Conservation (phyloP, 2,113 vertebrate species). For the Murina feae region DNA sequence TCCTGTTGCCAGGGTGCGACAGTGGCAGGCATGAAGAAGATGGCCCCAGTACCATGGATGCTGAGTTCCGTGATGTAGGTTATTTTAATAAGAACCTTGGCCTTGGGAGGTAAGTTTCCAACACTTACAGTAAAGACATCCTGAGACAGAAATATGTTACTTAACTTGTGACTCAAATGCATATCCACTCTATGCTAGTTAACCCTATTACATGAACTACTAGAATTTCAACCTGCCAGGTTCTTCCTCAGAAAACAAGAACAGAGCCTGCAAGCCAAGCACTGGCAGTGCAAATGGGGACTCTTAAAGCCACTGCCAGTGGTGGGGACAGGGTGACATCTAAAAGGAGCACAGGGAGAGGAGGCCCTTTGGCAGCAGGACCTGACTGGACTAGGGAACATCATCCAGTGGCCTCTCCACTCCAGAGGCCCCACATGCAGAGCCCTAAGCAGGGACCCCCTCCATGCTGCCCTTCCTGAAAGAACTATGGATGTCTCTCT, state of each 20-base stretch:
- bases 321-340: neutral
- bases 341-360: neutral
- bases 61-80: slow-evolving; percentile 88
- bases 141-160: slow-evolving; percentile 72
- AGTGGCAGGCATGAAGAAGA: slow-evolving; percentile 86
- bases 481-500: neutral
- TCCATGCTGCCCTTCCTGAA: neutral
- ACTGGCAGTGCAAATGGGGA: neutral
- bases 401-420: neutral
- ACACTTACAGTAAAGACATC: slow-evolving; percentile 91
- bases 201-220: neutral
- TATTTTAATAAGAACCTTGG: slow-evolving; percentile 89
- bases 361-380: neutral
- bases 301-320: neutral
- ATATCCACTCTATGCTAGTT: neutral
- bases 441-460: neutral
- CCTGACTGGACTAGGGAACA: neutral
- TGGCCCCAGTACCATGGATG: slow-evolving; percentile 66
- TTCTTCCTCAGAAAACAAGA: neutral
- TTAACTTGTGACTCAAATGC: neutral
- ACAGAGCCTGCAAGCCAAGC: neutral
- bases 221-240: neutral
- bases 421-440: accelerated
- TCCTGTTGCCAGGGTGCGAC: slow-evolving; percentile 89
- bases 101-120: slow-evolving; percentile 86